phyloP scores from a whole-genome alignment of 2,888 invertebrate species.

The Diarsia brunnea region DNA sequence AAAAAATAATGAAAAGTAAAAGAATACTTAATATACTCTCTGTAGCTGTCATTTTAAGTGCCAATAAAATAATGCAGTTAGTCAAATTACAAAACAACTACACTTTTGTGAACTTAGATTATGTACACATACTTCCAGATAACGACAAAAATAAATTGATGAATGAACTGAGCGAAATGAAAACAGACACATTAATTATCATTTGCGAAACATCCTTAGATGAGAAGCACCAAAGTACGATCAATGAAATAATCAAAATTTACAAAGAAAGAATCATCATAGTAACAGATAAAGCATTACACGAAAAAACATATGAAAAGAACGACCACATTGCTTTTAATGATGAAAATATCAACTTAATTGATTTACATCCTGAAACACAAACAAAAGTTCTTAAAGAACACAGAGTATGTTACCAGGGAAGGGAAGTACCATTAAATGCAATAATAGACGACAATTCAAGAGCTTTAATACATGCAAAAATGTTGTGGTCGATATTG shows the following conservation, averaged over 20 bases:
- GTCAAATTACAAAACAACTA: constrained; percentile 47
- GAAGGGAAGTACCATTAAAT: constrained; percentile 61
- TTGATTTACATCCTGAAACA: constrained; percentile 62
- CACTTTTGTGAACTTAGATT: constrained; percentile 72
- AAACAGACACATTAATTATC: constrained; percentile 64
- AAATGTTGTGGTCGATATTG: constrained; percentile 65
- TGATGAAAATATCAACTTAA: constrained; percentile 63
- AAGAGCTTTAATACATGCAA: constrained; percentile 63
- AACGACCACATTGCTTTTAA: constrained; percentile 39
- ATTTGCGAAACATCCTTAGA: constrained; percentile 66
- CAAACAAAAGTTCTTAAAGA: constrained; percentile 64
- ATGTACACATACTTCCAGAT: constrained; percentile 68
- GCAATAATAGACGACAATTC: constrained; percentile 62
- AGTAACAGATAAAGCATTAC: constrained; percentile 62
- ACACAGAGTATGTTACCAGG: constrained; percentile 68
- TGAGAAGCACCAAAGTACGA: constrained; percentile 59
- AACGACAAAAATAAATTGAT: constrained; percentile 69
- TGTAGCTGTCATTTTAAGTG: constrained; percentile 65
- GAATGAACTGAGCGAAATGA: constrained; percentile 65
- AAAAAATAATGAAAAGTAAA: constrained; percentile 39
- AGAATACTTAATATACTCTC: constrained; percentile 66
- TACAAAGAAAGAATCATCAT: constrained; percentile 65
- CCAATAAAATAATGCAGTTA: constrained; percentile 70
- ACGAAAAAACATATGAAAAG: constrained; percentile 44
- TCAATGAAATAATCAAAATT: constrained; percentile 63